Base-by-base conservation (phyloP, 2,797 vertebrate species). In the Hylomyscus alleni region DNA sequence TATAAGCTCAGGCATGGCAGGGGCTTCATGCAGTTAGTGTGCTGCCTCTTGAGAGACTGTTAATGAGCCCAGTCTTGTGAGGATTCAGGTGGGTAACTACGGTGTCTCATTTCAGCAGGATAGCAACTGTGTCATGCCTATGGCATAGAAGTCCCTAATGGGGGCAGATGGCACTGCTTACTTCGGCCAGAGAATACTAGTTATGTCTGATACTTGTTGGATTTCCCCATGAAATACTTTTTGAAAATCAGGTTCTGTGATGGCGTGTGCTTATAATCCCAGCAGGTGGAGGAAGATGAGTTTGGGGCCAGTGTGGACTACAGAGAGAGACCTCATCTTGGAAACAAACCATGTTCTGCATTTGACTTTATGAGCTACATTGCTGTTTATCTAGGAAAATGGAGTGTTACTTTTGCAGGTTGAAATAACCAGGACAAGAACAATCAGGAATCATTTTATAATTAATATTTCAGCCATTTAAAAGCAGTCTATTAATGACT, bases 381-480 rank as follows among this genome's bases (percentile, higher is more conserved):
- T 95, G 72, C 89, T 90, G 56, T 54, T 90, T 83, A 62, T 54
- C 29, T 75, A 37, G 62, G 72, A 90, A 95, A 88, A 67, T 90
- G 56, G 15, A 56, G 62, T 19, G 14, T 90, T 77, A 52, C 52
- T 89, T 77, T 15, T 95, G 76, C 37, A 72, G 67, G 44, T 60
- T 58, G 58, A 56, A 40, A 50, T 67, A 37, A 60, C 20, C 60
- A 54, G 58, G 82, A 80, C 10, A 47, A 37, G 37, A 24, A 89
- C 60, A 91, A 82, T 26, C 52, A 89, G 87, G 60, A 83, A 75
- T 62, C 54, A 29, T 17, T 20, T 34, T 82, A 20, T 12, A 67
- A 67, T 67, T 34, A 52, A 69, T 34, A n/a, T 24, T 72, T 69
- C 37, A 82, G 73, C 19, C 19, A 52, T 52, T 80, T 12, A 80